Conservation (phyloP, 2,888 invertebrate species). For the Macaria liturata region DNA sequence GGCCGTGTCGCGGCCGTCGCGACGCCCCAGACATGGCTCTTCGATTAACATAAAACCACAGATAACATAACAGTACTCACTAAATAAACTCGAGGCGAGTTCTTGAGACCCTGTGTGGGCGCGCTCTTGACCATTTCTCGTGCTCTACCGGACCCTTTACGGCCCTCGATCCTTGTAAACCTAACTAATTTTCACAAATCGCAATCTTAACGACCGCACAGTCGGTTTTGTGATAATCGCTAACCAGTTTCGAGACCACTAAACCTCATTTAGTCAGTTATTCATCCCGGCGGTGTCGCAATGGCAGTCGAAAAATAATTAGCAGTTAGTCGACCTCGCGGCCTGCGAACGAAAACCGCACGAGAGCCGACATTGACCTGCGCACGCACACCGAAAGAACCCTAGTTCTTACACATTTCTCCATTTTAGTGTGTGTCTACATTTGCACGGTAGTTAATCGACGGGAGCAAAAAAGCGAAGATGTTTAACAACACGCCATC, state of each 20-base stretch:
- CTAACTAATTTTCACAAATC: conserved; percentile 22
- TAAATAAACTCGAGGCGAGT: conserved; percentile 46
- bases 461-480: conserved; percentile 42
- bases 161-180: conserved; percentile 15
- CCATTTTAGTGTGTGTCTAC: conserved; percentile 37
- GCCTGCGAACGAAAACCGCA: conserved; percentile 65
- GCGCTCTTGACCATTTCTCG: conserved; percentile 51
- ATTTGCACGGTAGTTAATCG: conserved; percentile 37
- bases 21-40: conserved; percentile 73
- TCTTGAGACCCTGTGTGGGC: conserved; percentile 67
- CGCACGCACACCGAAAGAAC: conserved; percentile 23
- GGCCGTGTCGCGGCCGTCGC: conserved; percentile 53
- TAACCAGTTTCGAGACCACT: conserved; percentile 54
- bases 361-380: conserved; percentile 68
- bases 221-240: conserved; percentile 41
- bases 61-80: conserved; percentile 16
- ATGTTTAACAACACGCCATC: conserved; percentile 43
- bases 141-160: conserved; percentile 30
- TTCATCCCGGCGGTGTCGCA: conserved; percentile 64
- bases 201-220: conserved; percentile 26
- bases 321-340: conserved; percentile 71
- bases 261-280: conserved; percentile 62
- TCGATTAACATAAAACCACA: conserved; percentile 81
- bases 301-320: conserved; percentile 72
- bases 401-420: conserved; percentile 33